Evolutionary conservation across 2,113 vertebrate species (phyloP).

Genomic region (Coptodon bakossiorum): DNA sequence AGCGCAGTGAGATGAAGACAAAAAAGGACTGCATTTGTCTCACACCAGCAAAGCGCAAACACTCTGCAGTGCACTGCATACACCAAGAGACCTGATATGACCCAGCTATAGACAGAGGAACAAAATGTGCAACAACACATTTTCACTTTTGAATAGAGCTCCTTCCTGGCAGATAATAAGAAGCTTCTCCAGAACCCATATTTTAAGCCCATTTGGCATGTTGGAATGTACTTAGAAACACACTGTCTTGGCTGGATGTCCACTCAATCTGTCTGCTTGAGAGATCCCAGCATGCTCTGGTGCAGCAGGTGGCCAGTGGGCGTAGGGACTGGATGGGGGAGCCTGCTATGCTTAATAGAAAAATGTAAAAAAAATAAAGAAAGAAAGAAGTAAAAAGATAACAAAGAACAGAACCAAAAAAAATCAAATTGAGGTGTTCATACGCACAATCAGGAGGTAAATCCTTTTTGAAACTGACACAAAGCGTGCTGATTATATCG

Average conservation of each 20-base stretch:
- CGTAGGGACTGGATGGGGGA: neutral
- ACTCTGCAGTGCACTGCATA: neutral
- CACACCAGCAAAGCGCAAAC: neutral
- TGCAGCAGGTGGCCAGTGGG: constrained; percentile 49
- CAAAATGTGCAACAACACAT: neutral
- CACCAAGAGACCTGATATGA: neutral
- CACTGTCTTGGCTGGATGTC: constrained; percentile 1
- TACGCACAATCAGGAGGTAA: neutral
- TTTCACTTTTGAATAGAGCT: neutral
- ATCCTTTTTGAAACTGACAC: neutral
- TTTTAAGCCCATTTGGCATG: neutral
- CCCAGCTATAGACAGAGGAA: neutral
- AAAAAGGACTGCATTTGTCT: neutral
- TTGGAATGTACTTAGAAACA: neutral
- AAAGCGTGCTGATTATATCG: neutral
- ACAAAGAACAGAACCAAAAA: neutral
- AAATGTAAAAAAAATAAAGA: neutral
- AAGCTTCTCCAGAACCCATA: neutral
- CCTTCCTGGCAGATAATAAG: neutral
- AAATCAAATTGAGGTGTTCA: neutral
- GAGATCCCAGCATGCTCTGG: constrained; percentile 16
- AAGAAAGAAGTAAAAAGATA: neutral
- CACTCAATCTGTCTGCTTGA: constrained; percentile 11
- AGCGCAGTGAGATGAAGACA: constrained; percentile 15
- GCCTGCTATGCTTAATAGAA: neutral